Evolutionary conservation across 2,888 invertebrate species (phyloP).

Genomic region (Alviniconcha strummeri): DNA sequence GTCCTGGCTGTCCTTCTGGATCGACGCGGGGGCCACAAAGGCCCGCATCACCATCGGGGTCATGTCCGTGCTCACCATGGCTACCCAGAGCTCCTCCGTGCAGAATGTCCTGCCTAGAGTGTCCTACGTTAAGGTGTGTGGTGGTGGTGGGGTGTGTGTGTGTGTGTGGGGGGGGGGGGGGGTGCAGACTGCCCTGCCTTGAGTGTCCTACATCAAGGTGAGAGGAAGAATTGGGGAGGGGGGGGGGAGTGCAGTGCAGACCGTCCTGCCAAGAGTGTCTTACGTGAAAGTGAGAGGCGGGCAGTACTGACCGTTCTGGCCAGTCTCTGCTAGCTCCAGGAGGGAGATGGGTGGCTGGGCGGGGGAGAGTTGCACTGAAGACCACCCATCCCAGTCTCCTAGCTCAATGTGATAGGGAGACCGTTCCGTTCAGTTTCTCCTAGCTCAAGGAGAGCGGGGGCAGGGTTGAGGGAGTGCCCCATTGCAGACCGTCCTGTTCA

Average conservation of each 20-base stretch:
- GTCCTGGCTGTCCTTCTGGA: conserved; percentile 35
- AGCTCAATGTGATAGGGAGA: conserved; percentile 6
- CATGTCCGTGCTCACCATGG: conserved; percentile 34
- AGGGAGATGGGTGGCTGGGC: neutral
- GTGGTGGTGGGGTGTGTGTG: neutral
- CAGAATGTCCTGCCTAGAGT: conserved; percentile 24
- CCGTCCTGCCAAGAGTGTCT: conserved; percentile 6
- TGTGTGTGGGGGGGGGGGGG: neutral
- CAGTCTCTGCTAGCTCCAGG: conserved; percentile 13
- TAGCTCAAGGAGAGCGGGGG: conserved; percentile 24
- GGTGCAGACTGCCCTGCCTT: conserved; percentile 19
- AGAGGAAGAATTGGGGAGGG: neutral
- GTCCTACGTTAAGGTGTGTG: conserved; percentile 27
- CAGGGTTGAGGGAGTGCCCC: too few relatives aligned
- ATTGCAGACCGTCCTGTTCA: neutral
- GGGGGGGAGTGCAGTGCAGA: too few relatives aligned
- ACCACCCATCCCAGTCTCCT: conserved; percentile 13
- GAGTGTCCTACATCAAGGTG: conserved; percentile 32
- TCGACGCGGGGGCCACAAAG: conserved; percentile 23
- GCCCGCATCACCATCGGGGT: conserved; percentile 31
- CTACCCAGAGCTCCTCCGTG: conserved; percentile 26
- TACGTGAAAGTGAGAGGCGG: conserved; percentile 5
- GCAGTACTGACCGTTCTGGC: neutral
- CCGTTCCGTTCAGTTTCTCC: conserved; percentile 20
- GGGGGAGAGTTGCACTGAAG: neutral